phyloP scores from a whole-genome alignment of 2,888 invertebrate genomes.

The Tolmerus cingulatus region DNA sequence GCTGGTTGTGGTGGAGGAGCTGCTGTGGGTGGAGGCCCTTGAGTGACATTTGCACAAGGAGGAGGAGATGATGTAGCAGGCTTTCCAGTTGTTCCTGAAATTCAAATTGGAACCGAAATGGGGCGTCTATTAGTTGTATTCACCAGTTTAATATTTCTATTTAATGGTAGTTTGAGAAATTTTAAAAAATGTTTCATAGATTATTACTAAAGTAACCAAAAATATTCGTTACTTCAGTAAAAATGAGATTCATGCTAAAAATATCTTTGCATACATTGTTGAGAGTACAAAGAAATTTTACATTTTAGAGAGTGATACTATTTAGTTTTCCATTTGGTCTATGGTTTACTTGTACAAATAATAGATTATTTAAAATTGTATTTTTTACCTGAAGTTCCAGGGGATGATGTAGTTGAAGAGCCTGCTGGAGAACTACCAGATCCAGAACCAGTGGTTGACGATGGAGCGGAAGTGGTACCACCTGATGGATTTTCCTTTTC shows the following conservation, averaged over 20 bases:
- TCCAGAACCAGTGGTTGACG: neutral
- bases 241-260: no score
- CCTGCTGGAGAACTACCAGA: neutral
- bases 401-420: neutral
- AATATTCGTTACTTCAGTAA: no score
- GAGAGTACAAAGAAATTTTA: no score
- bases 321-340: no score
- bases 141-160: no score
- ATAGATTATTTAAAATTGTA: no score
- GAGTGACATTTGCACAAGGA: neutral
- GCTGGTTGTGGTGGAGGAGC: constrained; percentile 55
- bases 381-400: neutral
- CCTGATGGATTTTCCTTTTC: neutral
- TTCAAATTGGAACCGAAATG: neutral
- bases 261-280: no score
- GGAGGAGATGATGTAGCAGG: neutral
- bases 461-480: neutral
- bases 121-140: neutral
- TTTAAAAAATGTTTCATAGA: no score
- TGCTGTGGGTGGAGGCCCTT: neutral
- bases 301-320: no score
- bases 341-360: no score
- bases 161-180: neutral
- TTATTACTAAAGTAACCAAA: no score
- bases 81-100: neutral